Evolutionary conservation across 2,797 vertebrate species (phyloP).

Genomic region (Eutrigla gurnardus): DNA sequence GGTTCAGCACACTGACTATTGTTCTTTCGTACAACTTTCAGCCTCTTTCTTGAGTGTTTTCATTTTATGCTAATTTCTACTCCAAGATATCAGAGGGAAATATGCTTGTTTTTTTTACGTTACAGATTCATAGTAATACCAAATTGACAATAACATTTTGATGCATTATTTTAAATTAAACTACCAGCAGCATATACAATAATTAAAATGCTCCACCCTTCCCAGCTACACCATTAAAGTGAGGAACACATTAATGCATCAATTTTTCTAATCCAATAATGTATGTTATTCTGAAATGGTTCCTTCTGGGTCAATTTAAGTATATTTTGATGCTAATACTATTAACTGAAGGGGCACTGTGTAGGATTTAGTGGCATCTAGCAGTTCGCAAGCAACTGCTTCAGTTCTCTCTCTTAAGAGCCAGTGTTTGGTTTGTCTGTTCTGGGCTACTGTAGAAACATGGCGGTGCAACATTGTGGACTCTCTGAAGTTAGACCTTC

Average conservation of each 20-base stretch:
- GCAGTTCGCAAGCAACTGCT: no score
- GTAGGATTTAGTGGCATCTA: background rate
- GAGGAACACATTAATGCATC: slow-evolving; percentile 1
- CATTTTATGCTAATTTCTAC: background rate
- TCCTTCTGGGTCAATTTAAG: background rate
- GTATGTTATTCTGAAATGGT: background rate
- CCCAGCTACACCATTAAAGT: background rate
- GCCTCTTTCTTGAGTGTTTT: background rate
- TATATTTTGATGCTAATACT: slow-evolving; percentile 3
- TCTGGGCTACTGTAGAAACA: background rate
- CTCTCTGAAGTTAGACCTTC: background rate
- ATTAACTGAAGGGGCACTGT: background rate
- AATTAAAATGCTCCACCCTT: background rate
- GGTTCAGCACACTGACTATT: background rate
- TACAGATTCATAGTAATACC: background rate
- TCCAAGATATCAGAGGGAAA: background rate
- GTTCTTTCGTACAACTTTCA: no score
- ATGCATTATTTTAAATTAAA: background rate
- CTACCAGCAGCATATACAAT: background rate
- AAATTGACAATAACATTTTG: background rate
- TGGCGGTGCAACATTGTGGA: background rate
- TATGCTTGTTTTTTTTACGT: background rate
- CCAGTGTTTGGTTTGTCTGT: background rate
- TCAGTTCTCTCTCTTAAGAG: no score
- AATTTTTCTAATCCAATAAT: background rate